Evolutionary conservation across 2,888 invertebrate genomes (phyloP), one percentile per base, ranked within the genome.

Genomic region (Mimachlamys varia): DNA sequence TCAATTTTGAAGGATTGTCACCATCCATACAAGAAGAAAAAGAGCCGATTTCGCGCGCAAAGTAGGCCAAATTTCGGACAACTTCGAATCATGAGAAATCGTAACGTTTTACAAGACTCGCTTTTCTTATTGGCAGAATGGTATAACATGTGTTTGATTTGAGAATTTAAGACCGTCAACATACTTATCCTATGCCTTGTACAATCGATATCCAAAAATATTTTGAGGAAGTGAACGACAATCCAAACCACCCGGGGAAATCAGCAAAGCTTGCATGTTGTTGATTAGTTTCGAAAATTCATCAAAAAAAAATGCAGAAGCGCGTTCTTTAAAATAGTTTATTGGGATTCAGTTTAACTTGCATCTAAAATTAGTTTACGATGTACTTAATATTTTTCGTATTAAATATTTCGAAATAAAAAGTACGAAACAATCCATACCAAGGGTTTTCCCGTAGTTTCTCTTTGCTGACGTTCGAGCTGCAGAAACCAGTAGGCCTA

Each of bases 161-260:
- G 22, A 7, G 62, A 17, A 27, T 62, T 62, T 27, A 33, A 27
- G 3, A 76, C 33, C 27, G 33, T 33, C 2, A 33, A 76, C 76
- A 76, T 76, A 76, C 76, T 33, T 33, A 76, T 76, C 13, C 12
- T 76, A 33, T 33, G 0, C 1, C 4, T 76, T 27, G 4, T 33
- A 76, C 15, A 0, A 22, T 27, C 1, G 76, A 22, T 76, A 13
- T 33, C 27, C 27, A 33, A 76, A 76, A 76, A 76, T 22, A 33
- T 33, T 12, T 76, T 33, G 76, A 76, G 76, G 76, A 76, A 76
- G 76, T 76, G 76, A 33, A 76, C 33, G 33, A 27, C 33, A 76
- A 76, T 76, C 76, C 76, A 76, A 76, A 76, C 76, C 76, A 76
- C 76, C 76, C 76, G 76, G 76, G 76, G 76, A 76, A 76, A 76